Evolutionary conservation across 2,113 vertebrate genomes (phyloP).

Genomic region (Poecilia latipinna): DNA sequence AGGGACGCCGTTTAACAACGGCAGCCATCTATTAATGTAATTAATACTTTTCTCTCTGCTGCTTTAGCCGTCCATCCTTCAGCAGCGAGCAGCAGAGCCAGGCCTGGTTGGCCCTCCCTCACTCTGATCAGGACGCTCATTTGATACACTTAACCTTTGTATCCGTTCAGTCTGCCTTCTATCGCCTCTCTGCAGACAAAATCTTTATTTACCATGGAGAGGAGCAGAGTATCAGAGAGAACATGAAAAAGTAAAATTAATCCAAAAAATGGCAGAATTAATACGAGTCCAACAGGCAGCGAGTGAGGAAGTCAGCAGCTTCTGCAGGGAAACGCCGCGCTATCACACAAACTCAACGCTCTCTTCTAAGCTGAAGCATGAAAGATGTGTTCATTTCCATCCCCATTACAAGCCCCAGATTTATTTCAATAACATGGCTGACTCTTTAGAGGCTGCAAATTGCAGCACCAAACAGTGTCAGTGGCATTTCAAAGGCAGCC

Average conservation of each 20-base stretch:
- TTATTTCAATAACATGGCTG: conserved; percentile 76
- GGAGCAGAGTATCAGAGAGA: conserved; percentile 1
- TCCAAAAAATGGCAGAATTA: conserved; percentile 24
- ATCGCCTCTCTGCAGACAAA: conserved; percentile 41
- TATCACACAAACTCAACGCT: conserved; percentile 56
- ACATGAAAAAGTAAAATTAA: not conserved
- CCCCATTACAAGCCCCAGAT: conserved; percentile 77
- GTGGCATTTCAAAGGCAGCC: conserved; percentile 76
- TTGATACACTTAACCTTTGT: conserved; percentile 61
- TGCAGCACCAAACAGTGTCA: conserved; percentile 76
- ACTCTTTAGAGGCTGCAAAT: conserved; percentile 73
- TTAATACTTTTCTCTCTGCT: not conserved
- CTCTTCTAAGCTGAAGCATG: conserved; percentile 68
- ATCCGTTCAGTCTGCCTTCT: conserved; percentile 42
- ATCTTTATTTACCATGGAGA: conserved; percentile 33
- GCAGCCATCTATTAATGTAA: conserved; percentile 1
- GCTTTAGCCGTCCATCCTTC: conserved; percentile 9
- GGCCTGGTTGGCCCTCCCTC: conserved; percentile 8
- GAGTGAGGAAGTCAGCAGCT: conserved; percentile 63
- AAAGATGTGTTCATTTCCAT: conserved; percentile 77
- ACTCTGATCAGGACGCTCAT: conserved; percentile 63
- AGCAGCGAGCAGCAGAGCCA: conserved; percentile 11
- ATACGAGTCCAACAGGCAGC: conserved; percentile 17
- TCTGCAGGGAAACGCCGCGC: conserved; percentile 58
- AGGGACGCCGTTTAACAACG: not conserved